Base-by-base conservation (phyloP, 2,113 vertebrate genomes). In the Solea senegalensis region DNA sequence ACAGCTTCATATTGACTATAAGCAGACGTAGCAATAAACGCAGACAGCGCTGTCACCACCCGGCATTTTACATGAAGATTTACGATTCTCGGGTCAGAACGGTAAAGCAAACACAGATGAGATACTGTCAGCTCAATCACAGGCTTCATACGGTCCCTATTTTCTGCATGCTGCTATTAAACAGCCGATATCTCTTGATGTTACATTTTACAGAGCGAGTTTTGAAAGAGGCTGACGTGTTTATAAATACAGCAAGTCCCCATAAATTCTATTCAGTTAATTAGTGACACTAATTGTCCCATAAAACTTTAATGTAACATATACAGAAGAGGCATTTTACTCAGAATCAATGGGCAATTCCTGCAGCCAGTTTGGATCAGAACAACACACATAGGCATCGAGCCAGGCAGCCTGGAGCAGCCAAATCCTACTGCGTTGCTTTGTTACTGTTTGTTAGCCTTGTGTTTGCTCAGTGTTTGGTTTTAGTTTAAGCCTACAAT, bases 221-320 rank as follows among this genome's bases (percentile, higher is more conserved):
- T 45, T 4, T 48, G 9, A 11, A 48, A 34, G 34, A 4, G 34
- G 3, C 34, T 34, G 34, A 34, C 34, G 5, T 70, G 14, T 72
- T 53, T 48, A 5, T 16, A 3, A 14, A 34, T 16, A 26, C 41
- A 26, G 58, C 12, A 13, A 13, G 59, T 49, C 49, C 60, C 44
- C 40, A 51, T 72, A 76, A 60, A 69, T 63, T 55, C 26, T 54
- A 15, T 54, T 0, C 14, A 49, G 58, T 65, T 76, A 82, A 80
- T 89, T 82, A 69, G 67, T 65, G 81, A 68, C 58, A 62, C 73
- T 83, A 65, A 86, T 49, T 65, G 73, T 53, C 48, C 73, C 39
- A 72, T 76, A 70, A 82, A 86, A 62, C 50, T 54, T 57, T 15
- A 69, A 73, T 43, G 57, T 44, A 72, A 69, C 55, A 50, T 11